These are phyloP conservation scores for Microcebus tavaratra DNA, from an alignment of 2,113 vertebrate species.

Conservation along the genomic window DNA sequence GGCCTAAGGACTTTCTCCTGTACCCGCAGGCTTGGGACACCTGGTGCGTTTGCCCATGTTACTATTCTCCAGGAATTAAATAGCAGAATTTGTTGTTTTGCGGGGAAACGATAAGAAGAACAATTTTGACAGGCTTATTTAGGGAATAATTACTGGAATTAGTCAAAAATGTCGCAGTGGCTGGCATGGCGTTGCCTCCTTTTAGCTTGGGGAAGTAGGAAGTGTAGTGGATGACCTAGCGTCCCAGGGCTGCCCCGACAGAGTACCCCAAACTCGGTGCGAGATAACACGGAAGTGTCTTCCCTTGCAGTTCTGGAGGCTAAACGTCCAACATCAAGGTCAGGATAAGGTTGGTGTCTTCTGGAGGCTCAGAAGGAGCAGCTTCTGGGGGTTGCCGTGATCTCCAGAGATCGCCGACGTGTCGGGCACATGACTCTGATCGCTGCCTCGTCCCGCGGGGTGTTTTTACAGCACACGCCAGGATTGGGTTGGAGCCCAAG, in stretches of 20 bases:
- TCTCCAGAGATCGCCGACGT: too few relatives aligned
- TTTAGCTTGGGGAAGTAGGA: not conserved
- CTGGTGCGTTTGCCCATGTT: not conserved
- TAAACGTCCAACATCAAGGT: not conserved
- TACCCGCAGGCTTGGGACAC: not conserved
- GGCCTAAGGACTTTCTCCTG: not conserved
- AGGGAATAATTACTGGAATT: not conserved
- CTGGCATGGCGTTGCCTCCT: too few relatives aligned
- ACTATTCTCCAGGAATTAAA: not conserved
- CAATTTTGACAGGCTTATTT: not conserved
- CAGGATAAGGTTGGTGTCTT: not conserved
- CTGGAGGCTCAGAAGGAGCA: too few relatives aligned
- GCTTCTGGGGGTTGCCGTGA: not conserved
- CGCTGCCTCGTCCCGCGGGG: fast-evolving
- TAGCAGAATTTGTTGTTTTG: not conserved
- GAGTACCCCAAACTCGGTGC: not conserved
- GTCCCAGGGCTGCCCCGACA: not conserved
- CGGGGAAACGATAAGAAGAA: not conserved
- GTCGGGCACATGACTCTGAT: fast-evolving
- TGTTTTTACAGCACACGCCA: not conserved
- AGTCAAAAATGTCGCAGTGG: too few relatives aligned
- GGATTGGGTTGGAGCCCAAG: not conserved
- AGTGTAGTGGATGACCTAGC: not conserved
- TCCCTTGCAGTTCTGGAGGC: not conserved
- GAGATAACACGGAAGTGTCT: not conserved